phyloP scores from a whole-genome alignment of 2,888 invertebrate genomes.

The Physocephala rufipes region DNA sequence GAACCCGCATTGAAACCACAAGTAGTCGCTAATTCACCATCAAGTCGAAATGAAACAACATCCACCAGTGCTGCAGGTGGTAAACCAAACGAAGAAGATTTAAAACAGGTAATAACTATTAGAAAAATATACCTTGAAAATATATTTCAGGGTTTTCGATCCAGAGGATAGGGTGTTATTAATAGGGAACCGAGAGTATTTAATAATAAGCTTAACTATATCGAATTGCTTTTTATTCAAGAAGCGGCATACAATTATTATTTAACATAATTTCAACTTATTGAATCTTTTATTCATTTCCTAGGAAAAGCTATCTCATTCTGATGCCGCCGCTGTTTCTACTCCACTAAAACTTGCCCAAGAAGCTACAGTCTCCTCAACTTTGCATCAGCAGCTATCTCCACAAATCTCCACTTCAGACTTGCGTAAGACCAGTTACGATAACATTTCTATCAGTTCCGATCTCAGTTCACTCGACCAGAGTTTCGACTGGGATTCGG shows the following conservation, averaged over 20 bases:
- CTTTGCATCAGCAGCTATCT: conserved; percentile 37
- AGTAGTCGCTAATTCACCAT: conserved; percentile 50
- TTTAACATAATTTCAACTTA: background rate
- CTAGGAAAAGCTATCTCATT: background rate
- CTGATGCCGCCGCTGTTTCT: conserved; percentile 10
- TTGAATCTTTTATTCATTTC: background rate
- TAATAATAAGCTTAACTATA: too few relatives aligned
- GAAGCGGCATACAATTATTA: too few relatives aligned
- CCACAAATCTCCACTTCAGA: conserved; percentile 46
- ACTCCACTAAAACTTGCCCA: background rate
- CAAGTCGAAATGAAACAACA: conserved; percentile 47
- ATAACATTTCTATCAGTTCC: conserved; percentile 63
- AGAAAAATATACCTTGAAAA: too few relatives aligned
- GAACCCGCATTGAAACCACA: conserved; percentile 59
- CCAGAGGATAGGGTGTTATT: too few relatives aligned
- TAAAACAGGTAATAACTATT: background rate
- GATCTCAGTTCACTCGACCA: conserved; percentile 63
- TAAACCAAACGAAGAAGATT: conserved; percentile 3
- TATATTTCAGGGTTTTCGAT: too few relatives aligned
- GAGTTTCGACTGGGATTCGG: conserved; percentile 63
- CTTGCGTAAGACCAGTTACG: conserved; percentile 57
- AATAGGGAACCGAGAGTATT: too few relatives aligned
- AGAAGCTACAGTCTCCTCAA: conserved; percentile 11
- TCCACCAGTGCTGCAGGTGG: background rate
- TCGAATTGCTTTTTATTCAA: too few relatives aligned